Percentiles rank a stretch among this genome's conserved stretches.
Conservation (phyloP, 2,797 vertebrate species). For the Lithobates sylvaticus region DNA sequence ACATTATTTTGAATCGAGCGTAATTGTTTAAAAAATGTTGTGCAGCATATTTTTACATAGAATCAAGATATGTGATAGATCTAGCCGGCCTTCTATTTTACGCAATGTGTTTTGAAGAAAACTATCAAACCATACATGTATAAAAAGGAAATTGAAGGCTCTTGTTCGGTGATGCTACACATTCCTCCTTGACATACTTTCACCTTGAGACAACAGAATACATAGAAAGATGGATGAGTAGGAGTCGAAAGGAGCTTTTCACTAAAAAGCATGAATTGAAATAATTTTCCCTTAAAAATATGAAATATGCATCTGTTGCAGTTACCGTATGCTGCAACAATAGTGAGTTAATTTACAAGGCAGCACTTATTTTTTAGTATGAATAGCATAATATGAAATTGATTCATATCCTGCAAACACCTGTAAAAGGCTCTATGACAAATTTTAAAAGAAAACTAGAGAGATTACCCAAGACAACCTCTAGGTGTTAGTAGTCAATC, state of each 20-base stretch:
- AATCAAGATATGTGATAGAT: background rate
- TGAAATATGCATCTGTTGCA: slow-evolving; percentile 30
- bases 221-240: slow-evolving; percentile 18
- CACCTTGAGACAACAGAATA: slow-evolving; percentile 12
- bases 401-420: background rate
- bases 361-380: background rate
- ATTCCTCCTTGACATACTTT: slow-evolving; percentile 43
- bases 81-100: background rate
- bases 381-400: slow-evolving; percentile 2
- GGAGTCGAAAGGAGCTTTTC: slow-evolving; percentile 11
- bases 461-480: background rate
- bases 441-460: background rate
- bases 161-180: slow-evolving; percentile 3
- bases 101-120: background rate
- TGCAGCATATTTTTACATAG: background rate
- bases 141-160: slow-evolving; percentile 16
- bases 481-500: too few species aligned
- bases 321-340: background rate
- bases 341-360: slow-evolving; percentile 8
- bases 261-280: slow-evolving; percentile 15
- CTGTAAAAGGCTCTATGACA: background rate
- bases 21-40: too few species aligned
- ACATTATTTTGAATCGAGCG: too few species aligned
- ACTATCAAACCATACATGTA: background rate
- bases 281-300: slow-evolving; percentile 14